A percentile compares a stretch with the other conserved stretches of the same genome.
These are phyloP conservation scores for Macrosoma leucophasiata DNA, from an alignment of 2,888 invertebrate genomes.

Conservation along the genomic window DNA sequence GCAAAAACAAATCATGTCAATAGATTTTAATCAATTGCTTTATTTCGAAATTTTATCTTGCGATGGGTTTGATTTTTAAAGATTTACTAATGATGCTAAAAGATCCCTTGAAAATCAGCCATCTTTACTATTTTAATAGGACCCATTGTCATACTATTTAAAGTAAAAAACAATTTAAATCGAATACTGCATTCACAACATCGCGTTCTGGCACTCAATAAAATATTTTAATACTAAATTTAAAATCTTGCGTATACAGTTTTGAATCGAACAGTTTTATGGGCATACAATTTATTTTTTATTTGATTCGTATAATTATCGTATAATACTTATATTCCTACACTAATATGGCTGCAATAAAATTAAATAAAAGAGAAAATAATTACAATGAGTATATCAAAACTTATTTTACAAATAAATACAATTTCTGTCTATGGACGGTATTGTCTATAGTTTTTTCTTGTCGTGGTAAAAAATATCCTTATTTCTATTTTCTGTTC, in stretches of 20 bases:
- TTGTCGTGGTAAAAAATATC: slow-evolving; percentile 57
- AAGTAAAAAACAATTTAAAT: too few relatives aligned
- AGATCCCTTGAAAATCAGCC: too few relatives aligned
- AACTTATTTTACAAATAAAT: slow-evolving; percentile 57
- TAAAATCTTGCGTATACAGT: slow-evolving; percentile 56
- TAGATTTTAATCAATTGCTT: too few relatives aligned
- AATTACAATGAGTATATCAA: slow-evolving; percentile 52
- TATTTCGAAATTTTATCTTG: too few relatives aligned
- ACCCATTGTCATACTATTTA: too few relatives aligned
- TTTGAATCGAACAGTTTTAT: slow-evolving; percentile 54
- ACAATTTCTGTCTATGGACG: slow-evolving; percentile 66
- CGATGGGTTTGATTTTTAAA: too few relatives aligned
- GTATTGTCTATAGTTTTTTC: slow-evolving; percentile 51
- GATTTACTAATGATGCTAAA: too few relatives aligned
- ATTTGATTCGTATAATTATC: slow-evolving; percentile 54
- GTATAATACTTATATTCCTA: slow-evolving; percentile 37
- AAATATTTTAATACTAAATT: too few relatives aligned
- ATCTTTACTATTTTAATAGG: too few relatives aligned
- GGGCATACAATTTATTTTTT: slow-evolving; percentile 33
- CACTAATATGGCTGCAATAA: slow-evolving; percentile 63
- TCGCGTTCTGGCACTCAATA: too few relatives aligned
- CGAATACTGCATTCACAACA: slow-evolving; percentile 21
- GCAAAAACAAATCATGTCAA: too few relatives aligned
- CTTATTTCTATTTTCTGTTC: slow-evolving; percentile 54
- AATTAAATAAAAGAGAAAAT: slow-evolving; percentile 34